Evolutionary conservation across 2,888 invertebrate species (phyloP), one percentile per base, ranked within the genome.

Genomic region (Lasioglossum lativentre): DNA sequence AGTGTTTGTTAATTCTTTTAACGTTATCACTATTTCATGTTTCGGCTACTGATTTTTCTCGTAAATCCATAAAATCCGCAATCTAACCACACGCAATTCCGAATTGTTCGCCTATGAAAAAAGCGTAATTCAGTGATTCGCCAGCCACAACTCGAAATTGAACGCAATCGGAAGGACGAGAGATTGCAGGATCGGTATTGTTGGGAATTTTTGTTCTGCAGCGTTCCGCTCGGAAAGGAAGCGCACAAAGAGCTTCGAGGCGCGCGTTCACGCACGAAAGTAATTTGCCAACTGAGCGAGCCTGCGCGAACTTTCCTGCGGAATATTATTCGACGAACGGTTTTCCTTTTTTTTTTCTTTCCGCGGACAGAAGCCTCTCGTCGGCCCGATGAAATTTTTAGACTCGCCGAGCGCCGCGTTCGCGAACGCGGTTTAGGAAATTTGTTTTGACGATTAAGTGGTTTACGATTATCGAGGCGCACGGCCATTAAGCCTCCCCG

Each of bases 401-500:
- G 68, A 52, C 45, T 70, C 27, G 34, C 10, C 47, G 30, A n/a
- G n/a, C n/a, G n/a, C n/a, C n/a, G n/a, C n/a, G 40, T 52, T 68
- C 40, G 42, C 68, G 71, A 82, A 75, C 30, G 40, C 47, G 68
- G 30, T n/a, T 45, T 30, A 72, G 8, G 34, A n/a, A 45, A 75
- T 84, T 70, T 85, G 76, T 80, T 80, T 77, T n/a, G 23, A 73
- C 63, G 34, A 66, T 63, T 63, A 68, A 78, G 74, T 34, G 75
- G n/a, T 88, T 80, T 68, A 76, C 73, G 72, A 52, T 74, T 45
- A 72, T 78, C 27, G 52, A 27, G 30, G 16, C 52, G 23, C 34
- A 2, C 45, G 40, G 70, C 27, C 23, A n/a, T 82, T 70, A 47
- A 71, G 16, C 23, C 3, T 19, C 23, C 19, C 23, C 19, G 19